Base-by-base conservation (phyloP, 2,797 vertebrate species). In the Pristis pectinata region DNA sequence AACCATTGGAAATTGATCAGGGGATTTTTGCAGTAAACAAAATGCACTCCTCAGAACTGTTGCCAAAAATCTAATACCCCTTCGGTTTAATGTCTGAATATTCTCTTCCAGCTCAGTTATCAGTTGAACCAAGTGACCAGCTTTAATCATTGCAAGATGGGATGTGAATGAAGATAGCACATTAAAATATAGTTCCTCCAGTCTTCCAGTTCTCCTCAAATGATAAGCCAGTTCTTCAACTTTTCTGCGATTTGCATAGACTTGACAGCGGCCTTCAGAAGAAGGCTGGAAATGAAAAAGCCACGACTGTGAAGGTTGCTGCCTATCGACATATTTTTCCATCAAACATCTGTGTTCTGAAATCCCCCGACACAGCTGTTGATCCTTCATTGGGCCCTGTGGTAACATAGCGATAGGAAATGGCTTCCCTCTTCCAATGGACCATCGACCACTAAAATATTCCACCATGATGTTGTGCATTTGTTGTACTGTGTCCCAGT, bases 211-310 rank as follows among this genome's bases (percentile, higher is more conserved):
- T 95, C 96, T 95, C 95, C 95, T 96, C 70, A 98, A 95, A 95
- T 98, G 98, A 96, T 97, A 96, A 0, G 97, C 97, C 74, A 98
- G 94, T 80, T 98, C 97, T 41, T 96, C 41, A 41, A 97, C 94
- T 95, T 97, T 97, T 94, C 97, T 97, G 44, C 96, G 59, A 95
- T 97, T 97, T 24, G 96, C 95, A 15, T 8, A 93, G 22, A 95
- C 89, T 19, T 0, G 37, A 41, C 94, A 94, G 30, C 94, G 27
- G 94, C 94, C 92, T 72, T 30, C 70, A 22, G 30, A 72, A 53
- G 94, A 92, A 87, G 64, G 94, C 19, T 94, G 93, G 8, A 22
- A 67, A n/a, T 89, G 72, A 93, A 97, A 97, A 95, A 96, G 70
- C 96, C 97, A 97, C 0, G 97, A 96, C 95, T 98, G 97, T 56